These are phyloP conservation scores for Paracyclopina nana DNA, from an alignment of 1,140 invertebrate genomes.

Conservation along the genomic window DNA sequence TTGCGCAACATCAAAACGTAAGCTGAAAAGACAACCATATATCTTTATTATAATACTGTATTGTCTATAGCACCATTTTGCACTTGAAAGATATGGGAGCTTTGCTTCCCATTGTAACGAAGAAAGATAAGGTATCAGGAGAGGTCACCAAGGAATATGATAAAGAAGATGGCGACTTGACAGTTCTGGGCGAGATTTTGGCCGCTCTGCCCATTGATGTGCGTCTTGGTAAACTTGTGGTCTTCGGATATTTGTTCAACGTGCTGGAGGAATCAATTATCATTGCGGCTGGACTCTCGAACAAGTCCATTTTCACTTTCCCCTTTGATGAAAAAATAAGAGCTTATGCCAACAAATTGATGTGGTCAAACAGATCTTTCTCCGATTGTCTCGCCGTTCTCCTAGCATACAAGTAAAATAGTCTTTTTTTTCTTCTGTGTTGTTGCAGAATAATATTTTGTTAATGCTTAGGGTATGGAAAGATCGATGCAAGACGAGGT, in stretches of 20 bases:
- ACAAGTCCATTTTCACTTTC: constrained; percentile 55
- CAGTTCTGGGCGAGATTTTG: constrained; percentile 64
- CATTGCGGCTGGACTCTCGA: constrained; percentile 49
- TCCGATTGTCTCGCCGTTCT: constrained; percentile 66
- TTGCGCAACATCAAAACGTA: constrained; percentile 44
- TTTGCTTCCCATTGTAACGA: not conserved
- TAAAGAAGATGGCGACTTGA: constrained; percentile 65
- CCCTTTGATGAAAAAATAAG: constrained; percentile 46
- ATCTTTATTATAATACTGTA: not conserved
- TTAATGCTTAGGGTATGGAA: not conserved
- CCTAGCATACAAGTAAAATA: constrained; percentile 42
- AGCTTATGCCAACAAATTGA: constrained; percentile 52
- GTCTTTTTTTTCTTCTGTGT: not conserved
- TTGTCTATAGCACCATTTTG: constrained; percentile 2
- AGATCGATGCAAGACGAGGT: not conserved
- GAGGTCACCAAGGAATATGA: constrained; percentile 16
- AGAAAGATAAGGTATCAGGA: too few relatives aligned
- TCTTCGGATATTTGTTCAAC: constrained; percentile 68
- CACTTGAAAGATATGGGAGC: constrained; percentile 56
- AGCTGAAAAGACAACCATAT: not conserved
- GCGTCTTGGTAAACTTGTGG: constrained; percentile 56
- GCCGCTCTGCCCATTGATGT: constrained; percentile 60
- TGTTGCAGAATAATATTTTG: not conserved
- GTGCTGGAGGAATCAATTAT: constrained; percentile 62
- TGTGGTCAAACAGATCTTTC: constrained; percentile 54